phyloP scores from a whole-genome alignment of 2,113 vertebrate genomes.

The Lophura nycthemera region DNA sequence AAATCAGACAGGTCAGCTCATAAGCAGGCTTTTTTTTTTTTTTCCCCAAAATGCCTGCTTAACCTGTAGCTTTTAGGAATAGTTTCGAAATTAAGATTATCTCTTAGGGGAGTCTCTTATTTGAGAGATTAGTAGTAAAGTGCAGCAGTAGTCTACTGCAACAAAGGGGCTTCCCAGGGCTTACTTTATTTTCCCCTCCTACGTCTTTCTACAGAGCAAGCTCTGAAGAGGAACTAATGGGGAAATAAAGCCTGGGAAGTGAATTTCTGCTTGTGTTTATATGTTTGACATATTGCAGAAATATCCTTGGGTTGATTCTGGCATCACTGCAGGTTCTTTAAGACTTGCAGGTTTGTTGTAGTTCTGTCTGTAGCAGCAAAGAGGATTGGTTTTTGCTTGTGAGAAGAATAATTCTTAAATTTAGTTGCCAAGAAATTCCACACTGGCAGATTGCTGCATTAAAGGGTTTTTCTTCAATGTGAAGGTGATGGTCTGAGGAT shows the following conservation, averaged over 20 bases:
- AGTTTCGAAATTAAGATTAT: neutral
- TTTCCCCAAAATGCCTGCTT: neutral
- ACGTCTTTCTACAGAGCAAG: neutral
- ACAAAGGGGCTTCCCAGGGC: neutral
- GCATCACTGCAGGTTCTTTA: neutral
- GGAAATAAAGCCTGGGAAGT: neutral
- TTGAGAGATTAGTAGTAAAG: neutral
- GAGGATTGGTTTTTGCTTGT: neutral
- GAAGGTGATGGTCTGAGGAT: constrained; percentile 42
- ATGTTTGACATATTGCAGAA: neutral
- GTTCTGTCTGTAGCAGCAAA: neutral
- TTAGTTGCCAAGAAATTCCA: neutral
- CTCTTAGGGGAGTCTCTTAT: neutral
- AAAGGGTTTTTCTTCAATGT: neutral
- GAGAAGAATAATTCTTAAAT: neutral
- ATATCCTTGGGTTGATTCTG: neutral
- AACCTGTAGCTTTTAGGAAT: neutral
- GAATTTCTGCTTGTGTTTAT: neutral
- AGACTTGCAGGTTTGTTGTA: neutral
- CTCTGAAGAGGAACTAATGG: neutral
- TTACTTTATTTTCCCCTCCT: neutral
- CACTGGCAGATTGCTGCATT: neutral
- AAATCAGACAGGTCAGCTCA: neutral
- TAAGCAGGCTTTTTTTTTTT: neutral
- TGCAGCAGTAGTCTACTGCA: neutral